phyloP scores from a whole-genome alignment of 2,113 vertebrate genomes.

The Phrynosoma platyrhinos region DNA sequence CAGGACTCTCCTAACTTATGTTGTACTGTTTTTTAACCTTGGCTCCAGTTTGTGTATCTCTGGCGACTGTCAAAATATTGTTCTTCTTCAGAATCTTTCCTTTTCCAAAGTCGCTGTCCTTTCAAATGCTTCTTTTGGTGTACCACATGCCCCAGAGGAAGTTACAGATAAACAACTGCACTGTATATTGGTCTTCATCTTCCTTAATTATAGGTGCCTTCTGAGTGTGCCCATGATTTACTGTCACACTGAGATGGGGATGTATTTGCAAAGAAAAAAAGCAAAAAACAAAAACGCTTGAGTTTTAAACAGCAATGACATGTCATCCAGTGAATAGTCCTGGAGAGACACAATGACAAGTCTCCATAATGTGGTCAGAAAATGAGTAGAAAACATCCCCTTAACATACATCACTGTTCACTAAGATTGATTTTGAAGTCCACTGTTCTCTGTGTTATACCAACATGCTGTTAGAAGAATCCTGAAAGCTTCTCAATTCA shows the following conservation, averaged over 20 bases:
- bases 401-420: background rate
- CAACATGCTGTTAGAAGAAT: no score
- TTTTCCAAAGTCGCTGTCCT: constrained; percentile 29
- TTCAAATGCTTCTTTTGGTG: constrained; percentile 18
- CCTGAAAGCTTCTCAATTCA: no score
- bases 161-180: background rate
- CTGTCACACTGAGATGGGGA: background rate
- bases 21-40: background rate
- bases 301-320: constrained; percentile 29
- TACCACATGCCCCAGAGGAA: constrained; percentile 29
- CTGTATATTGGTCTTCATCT: constrained; percentile 22
- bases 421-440: background rate
- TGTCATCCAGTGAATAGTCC: background rate
- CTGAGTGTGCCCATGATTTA: background rate
- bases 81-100: constrained; percentile 9
- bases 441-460: no score
- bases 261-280: background rate
- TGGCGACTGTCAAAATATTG: background rate
- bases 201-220: constrained; percentile 39
- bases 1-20: no score
- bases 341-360: constrained; percentile 10
- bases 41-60: background rate
- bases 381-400: background rate
- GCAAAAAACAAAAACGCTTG: background rate
- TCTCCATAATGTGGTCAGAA: background rate